phyloP scores from a whole-genome alignment of 1,140 invertebrate genomes.

The Meloidogyne floridensis region DNA sequence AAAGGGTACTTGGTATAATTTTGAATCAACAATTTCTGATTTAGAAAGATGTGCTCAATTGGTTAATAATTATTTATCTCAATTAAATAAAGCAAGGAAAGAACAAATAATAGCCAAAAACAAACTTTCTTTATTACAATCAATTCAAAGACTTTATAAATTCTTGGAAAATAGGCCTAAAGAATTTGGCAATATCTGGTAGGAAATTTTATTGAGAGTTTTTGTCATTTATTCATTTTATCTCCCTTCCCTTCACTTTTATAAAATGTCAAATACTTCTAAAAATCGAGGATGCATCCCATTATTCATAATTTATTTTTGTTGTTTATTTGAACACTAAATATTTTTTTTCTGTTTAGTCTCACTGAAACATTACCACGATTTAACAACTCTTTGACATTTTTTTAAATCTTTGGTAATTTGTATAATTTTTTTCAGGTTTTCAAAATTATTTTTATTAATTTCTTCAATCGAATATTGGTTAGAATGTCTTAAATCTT shows the following conservation, averaged over 20 bases:
- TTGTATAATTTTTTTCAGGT: constrained; percentile 27
- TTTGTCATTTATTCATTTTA: too few relatives aligned
- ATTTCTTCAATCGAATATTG: constrained; percentile 34
- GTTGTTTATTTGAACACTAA: too few relatives aligned
- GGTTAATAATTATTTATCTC: constrained; percentile 42
- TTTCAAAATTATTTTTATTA: constrained; percentile 33
- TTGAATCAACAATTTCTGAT: constrained; percentile 41
- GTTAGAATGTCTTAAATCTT: not conserved
- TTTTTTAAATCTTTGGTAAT: not conserved
- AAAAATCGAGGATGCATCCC: too few relatives aligned
- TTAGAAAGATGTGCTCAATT: constrained; percentile 38
- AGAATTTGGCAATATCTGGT: constrained; percentile 31
- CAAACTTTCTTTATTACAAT: constrained; percentile 44
- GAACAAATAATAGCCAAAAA: constrained; percentile 42
- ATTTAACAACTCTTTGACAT: not conserved
- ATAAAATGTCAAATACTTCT: too few relatives aligned
- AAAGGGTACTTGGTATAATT: constrained; percentile 40
- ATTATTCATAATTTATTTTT: too few relatives aligned
- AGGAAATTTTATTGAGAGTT: too few relatives aligned
- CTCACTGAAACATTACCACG: too few relatives aligned
- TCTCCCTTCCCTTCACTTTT: too few relatives aligned
- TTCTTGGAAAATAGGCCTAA: constrained; percentile 30
- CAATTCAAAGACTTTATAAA: constrained; percentile 31
- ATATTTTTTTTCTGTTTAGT: too few relatives aligned
- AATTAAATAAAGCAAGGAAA: constrained; percentile 28